Percentiles rank a stretch among this genome's conserved stretches.
Evolutionary conservation across 2,797 vertebrate genomes (phyloP).

Genomic region (Acrossocheilus fasciatus): DNA sequence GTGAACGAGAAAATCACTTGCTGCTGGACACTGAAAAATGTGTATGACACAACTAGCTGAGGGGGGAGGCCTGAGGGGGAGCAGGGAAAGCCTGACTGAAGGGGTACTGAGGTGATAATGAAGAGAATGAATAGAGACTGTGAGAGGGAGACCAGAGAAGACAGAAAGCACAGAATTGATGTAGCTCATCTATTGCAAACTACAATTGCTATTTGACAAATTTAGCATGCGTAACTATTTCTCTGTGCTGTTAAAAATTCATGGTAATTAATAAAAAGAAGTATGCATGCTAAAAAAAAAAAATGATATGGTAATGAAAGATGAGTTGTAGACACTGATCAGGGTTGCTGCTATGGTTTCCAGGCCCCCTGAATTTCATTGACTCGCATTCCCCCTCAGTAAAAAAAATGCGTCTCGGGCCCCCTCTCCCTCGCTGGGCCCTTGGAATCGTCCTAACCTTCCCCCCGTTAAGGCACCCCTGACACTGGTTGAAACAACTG

Average conservation of each 20-base stretch:
- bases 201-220: not conserved
- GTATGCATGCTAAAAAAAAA: not conserved
- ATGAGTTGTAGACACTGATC: not conserved
- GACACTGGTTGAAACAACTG: not conserved
- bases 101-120: slow-evolving; percentile 42
- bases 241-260: not conserved
- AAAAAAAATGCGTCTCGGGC: too few relatives aligned
- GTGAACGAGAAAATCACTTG: slow-evolving; percentile 58
- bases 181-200: not conserved
- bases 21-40: slow-evolving; percentile 55
- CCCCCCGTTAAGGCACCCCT: too few relatives aligned
- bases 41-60: slow-evolving; percentile 48
- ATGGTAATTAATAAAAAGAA: not conserved
- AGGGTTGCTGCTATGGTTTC: not conserved
- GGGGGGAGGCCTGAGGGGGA: slow-evolving; percentile 28
- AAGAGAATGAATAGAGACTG: slow-evolving; percentile 17
- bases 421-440: too few relatives aligned
- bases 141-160: not conserved
- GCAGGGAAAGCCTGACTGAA: slow-evolving; percentile 50
- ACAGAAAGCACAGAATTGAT: too few relatives aligned
- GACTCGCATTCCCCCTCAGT: too few relatives aligned
- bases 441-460: too few relatives aligned
- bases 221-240: not conserved
- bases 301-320: not conserved
- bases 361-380: not conserved